Evolutionary conservation across 1,140 invertebrate genomes (phyloP), one percentile per base, ranked within the genome.

Genomic region (Lasioglossum albipes): DNA sequence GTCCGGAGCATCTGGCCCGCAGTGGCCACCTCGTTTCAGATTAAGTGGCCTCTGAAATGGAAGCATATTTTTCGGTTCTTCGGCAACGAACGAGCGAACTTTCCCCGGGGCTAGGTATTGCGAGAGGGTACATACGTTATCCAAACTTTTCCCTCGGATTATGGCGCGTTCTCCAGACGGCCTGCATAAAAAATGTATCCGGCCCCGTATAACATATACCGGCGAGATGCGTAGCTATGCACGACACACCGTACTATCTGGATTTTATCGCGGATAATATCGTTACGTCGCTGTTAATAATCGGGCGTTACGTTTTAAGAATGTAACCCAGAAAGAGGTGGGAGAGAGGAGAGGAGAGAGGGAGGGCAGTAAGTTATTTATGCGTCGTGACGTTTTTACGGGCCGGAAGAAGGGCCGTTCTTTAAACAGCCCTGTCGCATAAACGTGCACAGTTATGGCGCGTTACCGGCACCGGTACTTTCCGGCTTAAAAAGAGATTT

Each of bases 1-100:
- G 84, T 80, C 75, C 74, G 59, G 72, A 76, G 72, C 81, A 85
- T 86, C 84, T 83, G 80, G 61, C 31, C 27, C 7, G n/a, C 61
- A 64, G 42, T 79, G 61, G 52, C 68, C 67, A 77, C 75, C 76
- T 85, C 73, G 62, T 76, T 82, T 65, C 62, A 75, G 66, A 81
- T 86, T 86, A 86, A 82, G 69, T 66, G 81, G 71, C 75, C 41
- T 49, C 59, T 16, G 45, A 77, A 81, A 68, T 77, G 74, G 67
- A 62, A 65, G 74, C 74, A 70, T 81, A 81, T 77, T 76, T 76
- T 76, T 70, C 57, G 65, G 73, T 78, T 52, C 62, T 78, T 78
- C 75, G 52, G 45, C 67, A 69, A 75, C 54, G 72, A 20, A 75
- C 65, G 66, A 65, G 72, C 61, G 2, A 82, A 82, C 80, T 82